Base-by-base conservation (phyloP, 2,888 invertebrate species). In the Drosophila seclusa region DNA sequence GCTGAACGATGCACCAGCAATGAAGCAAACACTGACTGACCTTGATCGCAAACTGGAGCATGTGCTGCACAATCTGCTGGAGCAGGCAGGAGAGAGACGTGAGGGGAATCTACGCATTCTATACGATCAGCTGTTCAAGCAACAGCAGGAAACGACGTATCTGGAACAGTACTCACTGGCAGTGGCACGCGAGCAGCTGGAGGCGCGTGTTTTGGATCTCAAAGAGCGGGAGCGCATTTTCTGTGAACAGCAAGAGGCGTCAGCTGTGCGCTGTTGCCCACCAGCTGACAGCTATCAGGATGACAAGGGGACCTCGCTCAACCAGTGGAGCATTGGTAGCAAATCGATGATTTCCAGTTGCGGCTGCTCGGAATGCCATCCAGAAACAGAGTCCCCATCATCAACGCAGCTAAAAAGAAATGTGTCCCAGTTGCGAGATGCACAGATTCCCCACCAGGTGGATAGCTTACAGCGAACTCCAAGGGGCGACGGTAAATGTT, bases 111-210 rank as follows among this genome's bases (percentile, higher is more conserved):
- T 86, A 18, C 70, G 76, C 27, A 74, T 72, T 0, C 34, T 84
- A 7, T 83, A 86, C 31, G 76, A 86, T n/a, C 66, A 80, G 29
- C 31, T 88, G 27, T 59, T 78, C 7, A 27, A 76, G 24, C 65
- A 73, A 34, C 75, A 83, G 7, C 73, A 67, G 53, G 71, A 80
- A 16, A 7, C 34, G 7, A 38, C 58, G 11, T 55, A 31, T 0
- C 49, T 40, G 8, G 48, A 72, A 10, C 63, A 75, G 2, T 48
- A 29, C 1, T 38, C 49, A 0, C 16, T 74, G 1, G 24, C 11
- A 2, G 29, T 40, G 10, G 71, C 61, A 18, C 48, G 48, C 0
- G 45, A 60, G 6, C 57, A 57, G n/a, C 36, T 84, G 6, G 52
- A 55, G 1, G 16, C 24, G 0, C 52, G 48, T 11, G n/a, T 49